Percentiles rank a stretch among this genome's conserved stretches.
Evolutionary conservation across 2,113 vertebrate species (phyloP).

Genomic region (Clarias batrachus): DNA sequence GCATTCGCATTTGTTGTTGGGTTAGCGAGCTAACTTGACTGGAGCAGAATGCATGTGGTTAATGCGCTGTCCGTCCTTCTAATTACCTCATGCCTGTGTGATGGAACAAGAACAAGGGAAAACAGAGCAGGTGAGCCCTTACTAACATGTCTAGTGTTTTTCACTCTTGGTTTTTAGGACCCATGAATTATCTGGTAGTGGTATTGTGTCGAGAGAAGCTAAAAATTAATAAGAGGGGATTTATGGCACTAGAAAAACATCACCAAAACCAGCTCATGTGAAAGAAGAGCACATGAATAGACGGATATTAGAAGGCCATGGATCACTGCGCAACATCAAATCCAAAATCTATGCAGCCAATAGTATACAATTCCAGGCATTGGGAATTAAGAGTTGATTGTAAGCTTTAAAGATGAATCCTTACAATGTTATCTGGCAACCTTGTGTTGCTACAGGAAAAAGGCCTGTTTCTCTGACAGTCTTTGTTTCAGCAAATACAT

Average conservation of each 20-base stretch:
- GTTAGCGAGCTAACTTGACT: slow-evolving; percentile 4
- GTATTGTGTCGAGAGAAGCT: background rate
- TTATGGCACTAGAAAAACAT: background rate
- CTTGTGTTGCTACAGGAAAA: background rate
- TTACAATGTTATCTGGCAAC: background rate
- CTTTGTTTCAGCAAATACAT: background rate
- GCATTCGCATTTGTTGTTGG: background rate
- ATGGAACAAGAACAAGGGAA: slow-evolving; percentile 62
- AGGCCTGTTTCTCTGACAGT: background rate
- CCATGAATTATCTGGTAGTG: background rate
- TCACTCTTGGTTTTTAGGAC: background rate
- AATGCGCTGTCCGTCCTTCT: slow-evolving; percentile 64
- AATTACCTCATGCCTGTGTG: slow-evolving; percentile 56
- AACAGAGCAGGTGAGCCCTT: slow-evolving; percentile 63
- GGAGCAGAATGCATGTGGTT: slow-evolving; percentile 58
- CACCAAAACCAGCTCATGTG: background rate
- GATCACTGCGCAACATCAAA: background rate
- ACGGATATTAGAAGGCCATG: background rate
- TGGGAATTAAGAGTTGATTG: background rate
- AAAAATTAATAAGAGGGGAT: background rate
- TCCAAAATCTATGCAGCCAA: background rate
- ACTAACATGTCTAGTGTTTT: background rate
- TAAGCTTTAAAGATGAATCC: too few species aligned
- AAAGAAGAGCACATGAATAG: background rate
- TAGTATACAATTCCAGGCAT: background rate